Conservation (phyloP, 92 coral and sea anemone species). For the Palythoa caribaeorum region DNA sequence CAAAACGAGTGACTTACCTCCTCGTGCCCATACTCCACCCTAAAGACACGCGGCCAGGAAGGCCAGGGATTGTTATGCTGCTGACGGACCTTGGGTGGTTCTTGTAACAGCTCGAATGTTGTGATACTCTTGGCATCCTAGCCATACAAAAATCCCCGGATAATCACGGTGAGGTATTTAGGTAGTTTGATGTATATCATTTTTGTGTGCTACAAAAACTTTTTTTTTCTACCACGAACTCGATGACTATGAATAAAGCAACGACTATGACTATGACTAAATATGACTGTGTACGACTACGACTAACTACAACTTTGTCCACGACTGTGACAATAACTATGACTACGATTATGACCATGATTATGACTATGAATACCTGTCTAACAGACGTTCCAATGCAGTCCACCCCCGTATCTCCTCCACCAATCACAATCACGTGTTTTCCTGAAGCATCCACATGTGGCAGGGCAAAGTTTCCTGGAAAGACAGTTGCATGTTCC, state of each 20-base stretch:
- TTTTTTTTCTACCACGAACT: no score
- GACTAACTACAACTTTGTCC: no score
- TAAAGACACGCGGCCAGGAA: conserved; percentile 91
- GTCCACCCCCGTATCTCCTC: conserved; percentile 98
- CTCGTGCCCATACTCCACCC: conserved; percentile 98
- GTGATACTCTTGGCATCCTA: conserved; percentile 97
- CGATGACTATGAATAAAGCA: no score
- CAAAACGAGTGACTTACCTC: conserved; percentile 67
- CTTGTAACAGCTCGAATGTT: conserved; percentile 87
- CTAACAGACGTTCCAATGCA: conserved; percentile 95
- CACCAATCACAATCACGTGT: conserved; percentile 94
- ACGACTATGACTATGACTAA: background rate
- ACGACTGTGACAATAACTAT: background rate
- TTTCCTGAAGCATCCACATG: conserved; percentile 86
- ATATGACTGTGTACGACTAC: no score
- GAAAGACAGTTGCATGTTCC: background rate
- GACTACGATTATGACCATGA: no score
- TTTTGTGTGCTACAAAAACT: no score
- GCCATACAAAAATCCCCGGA: background rate
- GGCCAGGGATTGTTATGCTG: conserved; percentile 87
- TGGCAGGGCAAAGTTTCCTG: conserved; percentile 79
- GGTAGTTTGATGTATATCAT: no score
- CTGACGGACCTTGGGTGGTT: conserved; percentile 82
- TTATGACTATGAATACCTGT: conserved; percentile 66
- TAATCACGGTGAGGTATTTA: no score